phyloP scores from a whole-genome alignment of 2,888 invertebrate species.

The Melanostoma mellinum region DNA sequence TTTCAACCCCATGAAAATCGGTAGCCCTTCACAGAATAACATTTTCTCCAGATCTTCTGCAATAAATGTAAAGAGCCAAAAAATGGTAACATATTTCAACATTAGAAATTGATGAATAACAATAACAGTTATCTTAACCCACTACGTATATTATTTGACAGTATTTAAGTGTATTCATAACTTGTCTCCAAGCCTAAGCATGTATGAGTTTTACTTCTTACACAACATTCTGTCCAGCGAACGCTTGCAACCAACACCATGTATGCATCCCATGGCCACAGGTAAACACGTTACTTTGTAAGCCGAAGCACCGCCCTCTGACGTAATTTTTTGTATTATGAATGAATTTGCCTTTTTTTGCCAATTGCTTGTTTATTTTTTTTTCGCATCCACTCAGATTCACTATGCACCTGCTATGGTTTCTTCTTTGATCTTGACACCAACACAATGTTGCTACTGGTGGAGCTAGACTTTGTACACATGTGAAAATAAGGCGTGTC shows the following conservation, averaged over 20 bases:
- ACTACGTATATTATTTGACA: conserved; percentile 46
- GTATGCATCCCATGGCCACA: conserved; percentile 57
- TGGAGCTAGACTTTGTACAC: conserved; percentile 56
- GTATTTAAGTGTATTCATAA: conserved; percentile 17
- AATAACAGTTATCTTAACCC: conserved; percentile 67
- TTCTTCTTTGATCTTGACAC: conserved; percentile 72
- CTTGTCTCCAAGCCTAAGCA: conserved; percentile 2
- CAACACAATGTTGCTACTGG: conserved; percentile 59
- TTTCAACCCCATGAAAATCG: not conserved
- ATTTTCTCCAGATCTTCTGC: conserved; percentile 20
- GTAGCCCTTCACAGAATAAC: not conserved
- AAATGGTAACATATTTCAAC: conserved; percentile 53
- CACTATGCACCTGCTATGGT: conserved; percentile 69
- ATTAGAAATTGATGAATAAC: conserved; percentile 73
- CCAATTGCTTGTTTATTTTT: conserved; percentile 44
- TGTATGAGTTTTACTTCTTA: conserved; percentile 6
- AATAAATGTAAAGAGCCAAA: conserved; percentile 47
- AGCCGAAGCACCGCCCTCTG: conserved; percentile 71
- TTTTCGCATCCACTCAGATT: conserved; percentile 44
- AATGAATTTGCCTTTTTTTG: conserved; percentile 69
- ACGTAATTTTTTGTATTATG: conserved; percentile 65
- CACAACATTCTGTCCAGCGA: conserved; percentile 18
- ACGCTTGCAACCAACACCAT: conserved; percentile 57
- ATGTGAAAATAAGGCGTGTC: conserved; percentile 59
- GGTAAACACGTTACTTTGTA: conserved; percentile 71